Evolutionary conservation across 92 coral and sea anemone species (phyloP), one percentile per base, ranked within the genome.

Genomic region (Porites rus): DNA sequence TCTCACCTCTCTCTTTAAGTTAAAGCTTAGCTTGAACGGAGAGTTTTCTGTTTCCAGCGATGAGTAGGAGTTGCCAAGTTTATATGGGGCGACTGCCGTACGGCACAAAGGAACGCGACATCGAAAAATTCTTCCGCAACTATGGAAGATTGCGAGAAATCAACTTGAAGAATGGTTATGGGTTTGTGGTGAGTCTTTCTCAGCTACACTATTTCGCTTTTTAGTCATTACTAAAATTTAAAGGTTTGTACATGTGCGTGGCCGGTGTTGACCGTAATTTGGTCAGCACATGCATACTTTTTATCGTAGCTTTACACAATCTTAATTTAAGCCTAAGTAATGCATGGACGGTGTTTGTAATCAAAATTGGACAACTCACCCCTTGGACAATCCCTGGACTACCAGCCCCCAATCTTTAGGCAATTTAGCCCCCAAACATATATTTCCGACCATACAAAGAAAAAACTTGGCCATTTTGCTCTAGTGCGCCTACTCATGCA

Each of bases 161-260:
- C 73, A 97, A 94, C 88, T 84, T 97, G 81, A 97, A 97, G 92
- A 94, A 97, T 84, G 99, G 99, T 74, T 97, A 94, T 89, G 99
- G 99, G 50, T 97, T 97, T 95, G 98, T 95, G 91, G 99, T 96
- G 83, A 74, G 96, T n/a, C 61, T 22, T 83, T 72, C 1, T 2
- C 7, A 60, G 61, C 11, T 10, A 56, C 16, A 56, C 46, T 38
- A 38, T 38, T 54, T 3, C 11, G 2, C 3, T 14, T 58, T 54
- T 46, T 62, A 52, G 10, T 69, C 65, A 20, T 18, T 19, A 16
- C 8, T 13, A 6, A 20, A 54, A 38, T 20, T 31, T 6, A 31
- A 8, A 9, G n/a, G n/a, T 10, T 19, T 11, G 4, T 10, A 54
- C 28, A 0, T 38, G 46, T 10, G 66, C 28, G 0, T 38, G 46